Evolutionary conservation across 1,140 invertebrate genomes (phyloP).

Genomic region (Aphaenogaster floridana): DNA sequence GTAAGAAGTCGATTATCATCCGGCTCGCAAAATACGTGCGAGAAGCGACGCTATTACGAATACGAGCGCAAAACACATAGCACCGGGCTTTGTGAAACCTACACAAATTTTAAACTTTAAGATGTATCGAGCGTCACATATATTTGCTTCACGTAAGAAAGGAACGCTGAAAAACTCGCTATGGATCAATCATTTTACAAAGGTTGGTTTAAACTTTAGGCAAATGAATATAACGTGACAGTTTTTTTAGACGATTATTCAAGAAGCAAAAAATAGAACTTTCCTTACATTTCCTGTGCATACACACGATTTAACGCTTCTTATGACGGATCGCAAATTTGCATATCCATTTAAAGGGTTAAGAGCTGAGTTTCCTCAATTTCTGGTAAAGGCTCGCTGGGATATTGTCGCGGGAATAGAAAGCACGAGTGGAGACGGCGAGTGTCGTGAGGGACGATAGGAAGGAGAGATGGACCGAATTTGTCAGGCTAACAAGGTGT

Average conservation of each 20-base stretch:
- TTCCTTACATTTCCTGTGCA: not conserved
- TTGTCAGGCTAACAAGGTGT: slow-evolving; percentile 85
- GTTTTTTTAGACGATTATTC: not conserved
- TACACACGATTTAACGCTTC: not conserved
- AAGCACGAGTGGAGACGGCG: slow-evolving; percentile 61
- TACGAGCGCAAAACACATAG: slow-evolving; percentile 8
- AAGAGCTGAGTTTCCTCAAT: slow-evolving; percentile 58
- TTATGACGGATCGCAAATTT: slow-evolving; percentile 20
- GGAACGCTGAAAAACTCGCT: not conserved
- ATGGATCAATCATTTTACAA: not conserved
- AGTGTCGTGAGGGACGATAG: slow-evolving; percentile 67
- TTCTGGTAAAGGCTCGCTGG: slow-evolving; percentile 42
- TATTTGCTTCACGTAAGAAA: not conserved
- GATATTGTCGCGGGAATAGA: slow-evolving; percentile 56
- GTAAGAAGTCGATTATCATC: slow-evolving; percentile 67
- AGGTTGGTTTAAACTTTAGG: not conserved
- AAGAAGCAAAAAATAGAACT: not conserved
- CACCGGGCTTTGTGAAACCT: not conserved
- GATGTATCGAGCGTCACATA: not conserved
- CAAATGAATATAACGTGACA: not conserved
- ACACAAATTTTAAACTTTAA: not conserved
- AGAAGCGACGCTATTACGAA: slow-evolving; percentile 45
- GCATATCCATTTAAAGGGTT: slow-evolving; percentile 54
- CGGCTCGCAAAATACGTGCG: slow-evolving; percentile 53
- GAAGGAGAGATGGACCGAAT: slow-evolving; percentile 79